phyloP scores from a whole-genome alignment of 2,888 invertebrate species.

The Synanthedon myopaeformis region DNA sequence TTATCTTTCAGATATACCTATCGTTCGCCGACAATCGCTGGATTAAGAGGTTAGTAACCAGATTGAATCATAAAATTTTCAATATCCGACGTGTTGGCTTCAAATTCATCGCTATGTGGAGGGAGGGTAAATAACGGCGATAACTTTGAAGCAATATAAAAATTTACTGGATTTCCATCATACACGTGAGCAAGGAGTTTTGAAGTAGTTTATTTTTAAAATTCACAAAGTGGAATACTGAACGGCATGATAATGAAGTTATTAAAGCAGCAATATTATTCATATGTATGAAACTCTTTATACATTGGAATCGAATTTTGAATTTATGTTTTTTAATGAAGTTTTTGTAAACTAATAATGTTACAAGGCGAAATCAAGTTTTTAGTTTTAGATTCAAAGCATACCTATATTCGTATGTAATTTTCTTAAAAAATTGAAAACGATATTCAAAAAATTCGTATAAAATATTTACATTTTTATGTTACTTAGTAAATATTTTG shows the following conservation, averaged over 20 bases:
- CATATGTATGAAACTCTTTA: no score
- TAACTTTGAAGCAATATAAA: background rate
- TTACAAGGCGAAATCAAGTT: no score
- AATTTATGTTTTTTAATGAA: no score
- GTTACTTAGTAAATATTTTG: no score
- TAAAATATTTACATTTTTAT: no score
- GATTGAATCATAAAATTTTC: background rate
- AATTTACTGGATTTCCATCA: background rate
- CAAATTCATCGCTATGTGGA: background rate
- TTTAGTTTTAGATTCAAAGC: no score
- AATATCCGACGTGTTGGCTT: background rate
- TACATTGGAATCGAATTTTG: no score
- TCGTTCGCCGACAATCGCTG: slow-evolving; percentile 3
- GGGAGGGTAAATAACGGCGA: no score
- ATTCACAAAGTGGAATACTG: background rate
- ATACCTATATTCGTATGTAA: no score
- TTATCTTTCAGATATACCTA: slow-evolving; percentile 14
- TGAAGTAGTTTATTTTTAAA: background rate
- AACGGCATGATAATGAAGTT: background rate
- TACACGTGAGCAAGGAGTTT: background rate
- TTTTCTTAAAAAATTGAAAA: no score
- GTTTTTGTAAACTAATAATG: no score
- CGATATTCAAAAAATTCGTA: no score
- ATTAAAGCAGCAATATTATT: background rate
- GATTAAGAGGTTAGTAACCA: slow-evolving; percentile 13